Conservation (phyloP, 2,797 vertebrate species). For the Schizopygopsis pylzovi region DNA sequence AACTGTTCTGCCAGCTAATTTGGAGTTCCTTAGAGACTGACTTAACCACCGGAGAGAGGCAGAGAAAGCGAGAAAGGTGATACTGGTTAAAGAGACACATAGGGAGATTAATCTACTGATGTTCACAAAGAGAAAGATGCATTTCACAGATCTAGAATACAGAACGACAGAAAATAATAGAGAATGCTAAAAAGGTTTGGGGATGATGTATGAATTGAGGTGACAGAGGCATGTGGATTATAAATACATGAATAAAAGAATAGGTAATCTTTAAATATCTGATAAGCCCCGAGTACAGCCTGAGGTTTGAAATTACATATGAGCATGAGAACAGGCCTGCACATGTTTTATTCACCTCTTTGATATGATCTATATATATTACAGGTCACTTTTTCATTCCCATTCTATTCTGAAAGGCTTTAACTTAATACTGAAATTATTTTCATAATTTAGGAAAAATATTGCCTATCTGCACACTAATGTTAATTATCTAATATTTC, state of each 20-base stretch:
- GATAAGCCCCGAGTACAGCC: not conserved
- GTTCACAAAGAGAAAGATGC: not conserved
- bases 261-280: conserved; percentile 43
- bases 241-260: conserved; percentile 39
- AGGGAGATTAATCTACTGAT: conserved; percentile 28
- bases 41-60: conserved; percentile 18
- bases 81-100: conserved; percentile 24
- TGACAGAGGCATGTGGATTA: conserved; percentile 9
- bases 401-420: not conserved
- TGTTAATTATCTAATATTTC: not conserved
- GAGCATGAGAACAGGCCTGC: conserved; percentile 8
- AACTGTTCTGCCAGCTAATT: conserved; percentile 26
- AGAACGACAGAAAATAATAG: conserved; percentile 4
- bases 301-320: conserved; percentile 28
- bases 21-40: conserved; percentile 39
- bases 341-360: conserved; percentile 33
- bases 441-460: not conserved
- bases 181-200: not conserved
- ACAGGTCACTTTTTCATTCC: not conserved
- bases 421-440: not conserved
- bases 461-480: not conserved
- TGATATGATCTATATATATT: conserved; percentile 26
- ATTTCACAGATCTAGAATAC: not conserved
- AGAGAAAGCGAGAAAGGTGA: conserved; percentile 39
- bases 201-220: not conserved